These are phyloP conservation scores for Hydropsyche betteni DNA, from an alignment of 2,888 invertebrate species.

Conservation along the genomic window DNA sequence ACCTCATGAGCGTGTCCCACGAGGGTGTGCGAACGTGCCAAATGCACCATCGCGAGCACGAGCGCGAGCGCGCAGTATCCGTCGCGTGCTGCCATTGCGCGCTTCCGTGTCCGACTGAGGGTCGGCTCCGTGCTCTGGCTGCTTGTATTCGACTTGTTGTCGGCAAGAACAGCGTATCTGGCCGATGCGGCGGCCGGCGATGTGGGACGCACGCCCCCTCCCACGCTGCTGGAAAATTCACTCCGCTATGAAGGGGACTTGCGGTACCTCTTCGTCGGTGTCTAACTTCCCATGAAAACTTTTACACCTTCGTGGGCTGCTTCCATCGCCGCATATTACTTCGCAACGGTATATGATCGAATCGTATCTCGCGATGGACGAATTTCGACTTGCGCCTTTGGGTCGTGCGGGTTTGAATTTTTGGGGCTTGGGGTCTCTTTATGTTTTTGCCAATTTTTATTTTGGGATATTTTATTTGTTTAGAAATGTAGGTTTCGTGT, in stretches of 20 bases:
- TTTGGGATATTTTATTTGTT: too few species aligned
- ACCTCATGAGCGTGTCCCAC: constrained; percentile 59
- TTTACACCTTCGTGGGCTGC: background rate
- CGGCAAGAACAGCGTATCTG: constrained; percentile 55
- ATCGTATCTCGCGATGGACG: too few species aligned
- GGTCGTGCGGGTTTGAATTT: too few species aligned
- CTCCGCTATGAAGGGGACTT: constrained; percentile 38
- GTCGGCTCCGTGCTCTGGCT: constrained; percentile 53
- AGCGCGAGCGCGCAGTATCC: constrained; percentile 44
- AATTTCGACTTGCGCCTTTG: too few species aligned
- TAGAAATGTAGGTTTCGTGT: too few species aligned
- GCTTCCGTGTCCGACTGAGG: constrained; percentile 49
- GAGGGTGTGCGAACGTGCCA: constrained; percentile 7
- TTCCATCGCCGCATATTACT: background rate
- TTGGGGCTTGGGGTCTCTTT: too few species aligned
- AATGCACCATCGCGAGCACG: background rate
- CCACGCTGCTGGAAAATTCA: constrained; percentile 48
- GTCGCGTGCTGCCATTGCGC: constrained; percentile 45
- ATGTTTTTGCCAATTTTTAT: too few species aligned
- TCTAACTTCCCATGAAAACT: constrained; percentile 7
- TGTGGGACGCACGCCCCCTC: constrained; percentile 35
- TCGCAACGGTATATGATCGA: too few species aligned
- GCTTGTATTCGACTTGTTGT: constrained; percentile 54
- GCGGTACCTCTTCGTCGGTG: constrained; percentile 35
- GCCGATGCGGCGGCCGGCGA: constrained; percentile 32